These are phyloP conservation scores for Danionella dracula DNA, from an alignment of 2,797 vertebrate genomes.

Conservation along the genomic window DNA sequence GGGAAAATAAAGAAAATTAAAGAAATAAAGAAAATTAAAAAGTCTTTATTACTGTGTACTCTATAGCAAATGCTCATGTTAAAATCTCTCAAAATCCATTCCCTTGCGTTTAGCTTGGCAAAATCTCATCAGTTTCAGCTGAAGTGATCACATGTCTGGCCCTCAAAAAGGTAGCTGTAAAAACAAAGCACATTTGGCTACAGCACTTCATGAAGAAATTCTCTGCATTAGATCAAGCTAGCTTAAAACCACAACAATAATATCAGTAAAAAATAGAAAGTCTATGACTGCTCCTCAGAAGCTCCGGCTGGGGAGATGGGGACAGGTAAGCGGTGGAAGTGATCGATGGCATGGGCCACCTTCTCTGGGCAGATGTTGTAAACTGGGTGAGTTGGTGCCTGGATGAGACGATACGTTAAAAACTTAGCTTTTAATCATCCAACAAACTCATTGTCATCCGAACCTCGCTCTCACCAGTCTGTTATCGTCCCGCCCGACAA, in stretches of 20 bases:
- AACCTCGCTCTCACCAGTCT: slow-evolving; percentile 71
- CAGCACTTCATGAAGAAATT: slow-evolving; percentile 22
- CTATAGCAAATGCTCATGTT: no score
- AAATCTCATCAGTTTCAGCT: no score
- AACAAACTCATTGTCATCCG: background rate
- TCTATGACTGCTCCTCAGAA: slow-evolving; percentile 18
- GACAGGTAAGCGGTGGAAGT: slow-evolving; percentile 78
- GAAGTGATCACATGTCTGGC: background rate
- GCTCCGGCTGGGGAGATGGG: slow-evolving; percentile 49
- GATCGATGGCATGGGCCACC: slow-evolving; percentile 77
- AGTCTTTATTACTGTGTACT: no score
- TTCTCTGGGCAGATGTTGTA: slow-evolving; percentile 95
- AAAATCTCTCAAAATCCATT: no score
- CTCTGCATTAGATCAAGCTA: background rate
- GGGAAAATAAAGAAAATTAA: no score
- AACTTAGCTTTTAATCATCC: background rate
- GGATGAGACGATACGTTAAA: background rate
- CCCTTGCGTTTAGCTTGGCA: no score
- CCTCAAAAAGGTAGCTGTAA: background rate
- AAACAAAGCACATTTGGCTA: slow-evolving; percentile 2
- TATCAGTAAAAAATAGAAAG: background rate
- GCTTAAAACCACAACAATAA: background rate
- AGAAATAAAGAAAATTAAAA: no score
- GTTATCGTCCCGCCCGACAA: slow-evolving; percentile 84
- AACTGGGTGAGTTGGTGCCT: slow-evolving; percentile 90